A percentile compares a stretch with the other conserved stretches of the same genome.
phyloP scores from a whole-genome alignment of 1,140 invertebrate species.

The Pemphigus obesinymphae region DNA sequence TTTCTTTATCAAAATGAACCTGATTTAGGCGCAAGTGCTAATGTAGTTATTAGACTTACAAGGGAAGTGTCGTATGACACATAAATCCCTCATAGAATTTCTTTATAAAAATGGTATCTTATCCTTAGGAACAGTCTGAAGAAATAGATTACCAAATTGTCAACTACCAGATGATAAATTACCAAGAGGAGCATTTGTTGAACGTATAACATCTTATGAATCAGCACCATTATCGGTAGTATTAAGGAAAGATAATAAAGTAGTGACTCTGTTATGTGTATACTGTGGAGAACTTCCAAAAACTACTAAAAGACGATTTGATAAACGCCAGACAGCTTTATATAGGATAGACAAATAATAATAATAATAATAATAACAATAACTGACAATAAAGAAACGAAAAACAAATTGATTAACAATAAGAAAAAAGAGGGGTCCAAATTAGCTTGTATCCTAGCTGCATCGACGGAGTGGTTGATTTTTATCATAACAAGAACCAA shows the following conservation, averaged over 20 bases:
- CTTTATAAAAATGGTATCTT: slow-evolving; percentile 14
- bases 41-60: slow-evolving; percentile 4
- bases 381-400: too few relatives aligned
- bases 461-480: too few relatives aligned
- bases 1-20: not conserved
- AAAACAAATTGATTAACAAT: too few relatives aligned
- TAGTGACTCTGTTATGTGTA: not conserved
- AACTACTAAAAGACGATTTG: not conserved
- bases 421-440: too few relatives aligned
- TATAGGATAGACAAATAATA: too few relatives aligned
- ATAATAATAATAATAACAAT: too few relatives aligned
- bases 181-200: not conserved
- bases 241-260: not conserved
- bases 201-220: not conserved
- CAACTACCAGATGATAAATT: not conserved
- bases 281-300: not conserved
- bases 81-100: not conserved
- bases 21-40: too few relatives aligned
- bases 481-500: too few relatives aligned
- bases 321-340: too few relatives aligned
- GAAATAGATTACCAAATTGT: not conserved
- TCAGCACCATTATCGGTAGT: not conserved
- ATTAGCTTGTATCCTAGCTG: too few relatives aligned
- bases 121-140: not conserved
- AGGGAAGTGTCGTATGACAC: not conserved